These are phyloP conservation scores for Ciconia stormi DNA, from an alignment of 2,113 vertebrate species.

Conservation along the genomic window DNA sequence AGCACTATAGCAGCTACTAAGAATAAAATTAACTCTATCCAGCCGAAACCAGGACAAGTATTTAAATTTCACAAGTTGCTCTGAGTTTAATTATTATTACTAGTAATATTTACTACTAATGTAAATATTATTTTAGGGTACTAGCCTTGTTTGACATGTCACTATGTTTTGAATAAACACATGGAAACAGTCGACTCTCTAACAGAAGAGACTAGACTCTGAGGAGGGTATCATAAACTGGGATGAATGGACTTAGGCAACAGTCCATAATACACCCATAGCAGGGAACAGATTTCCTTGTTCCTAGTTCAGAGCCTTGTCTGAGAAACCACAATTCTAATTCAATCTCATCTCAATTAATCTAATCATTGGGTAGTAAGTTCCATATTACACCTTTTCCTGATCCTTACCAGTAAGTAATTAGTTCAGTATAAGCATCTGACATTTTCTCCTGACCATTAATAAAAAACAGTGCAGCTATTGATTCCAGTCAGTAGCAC, in stretches of 20 bases:
- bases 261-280: not conserved
- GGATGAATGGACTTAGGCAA: not conserved
- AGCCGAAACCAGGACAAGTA: not conserved
- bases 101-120: not conserved
- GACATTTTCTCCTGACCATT: not conserved
- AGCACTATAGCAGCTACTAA: no score
- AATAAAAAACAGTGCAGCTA: not conserved
- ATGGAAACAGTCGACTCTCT: not conserved
- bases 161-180: not conserved
- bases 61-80: not conserved
- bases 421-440: not conserved
- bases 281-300: not conserved
- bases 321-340: not conserved
- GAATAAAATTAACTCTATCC: no score
- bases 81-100: not conserved
- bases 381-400: not conserved
- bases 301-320: not conserved
- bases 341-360: not conserved
- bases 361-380: not conserved
- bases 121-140: not conserved
- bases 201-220: not conserved
- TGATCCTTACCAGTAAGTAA: not conserved
- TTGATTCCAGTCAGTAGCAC: not conserved
- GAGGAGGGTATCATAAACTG: fast-evolving
- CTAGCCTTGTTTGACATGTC: not conserved